phyloP scores from a whole-genome alignment of 2,888 invertebrate genomes.

The Oasisia sp. region DNA sequence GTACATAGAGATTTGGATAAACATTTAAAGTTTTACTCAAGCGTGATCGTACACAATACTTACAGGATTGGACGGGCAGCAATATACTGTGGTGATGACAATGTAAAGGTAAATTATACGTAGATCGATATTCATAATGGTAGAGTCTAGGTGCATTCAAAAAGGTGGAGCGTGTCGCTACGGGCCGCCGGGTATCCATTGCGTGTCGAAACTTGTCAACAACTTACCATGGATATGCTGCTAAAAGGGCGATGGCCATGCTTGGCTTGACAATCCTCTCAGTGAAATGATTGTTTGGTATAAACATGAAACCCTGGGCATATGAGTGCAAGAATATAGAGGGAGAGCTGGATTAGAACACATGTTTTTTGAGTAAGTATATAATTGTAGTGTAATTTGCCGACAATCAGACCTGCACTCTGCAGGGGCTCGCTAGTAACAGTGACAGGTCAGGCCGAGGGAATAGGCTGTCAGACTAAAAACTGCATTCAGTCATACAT shows the following conservation, averaged over 20 bases:
- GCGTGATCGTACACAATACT: neutral
- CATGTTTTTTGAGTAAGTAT: neutral
- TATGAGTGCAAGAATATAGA: neutral
- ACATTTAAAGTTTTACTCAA: neutral
- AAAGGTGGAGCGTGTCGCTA: neutral
- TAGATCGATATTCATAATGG: neutral
- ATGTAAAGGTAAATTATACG: neutral
- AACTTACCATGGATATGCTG: conserved; percentile 17
- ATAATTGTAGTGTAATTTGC: too few species aligned
- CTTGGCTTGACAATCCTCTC: neutral
- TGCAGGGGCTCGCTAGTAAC: neutral
- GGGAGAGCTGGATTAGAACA: neutral
- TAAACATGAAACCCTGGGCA: neutral
- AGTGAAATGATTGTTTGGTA: neutral
- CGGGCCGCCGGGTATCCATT: neutral
- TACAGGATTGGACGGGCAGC: neutral
- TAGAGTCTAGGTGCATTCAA: neutral
- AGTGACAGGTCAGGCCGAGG: neutral
- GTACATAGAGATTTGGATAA: neutral
- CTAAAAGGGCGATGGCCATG: neutral
- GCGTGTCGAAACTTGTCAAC: conserved; percentile 17
- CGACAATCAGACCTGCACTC: too few species aligned
- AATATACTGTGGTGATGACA: neutral
- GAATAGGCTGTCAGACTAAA: neutral
- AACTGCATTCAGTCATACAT: neutral